phyloP scores from a whole-genome alignment of 2,888 invertebrate species.

The Andricus curvator region DNA sequence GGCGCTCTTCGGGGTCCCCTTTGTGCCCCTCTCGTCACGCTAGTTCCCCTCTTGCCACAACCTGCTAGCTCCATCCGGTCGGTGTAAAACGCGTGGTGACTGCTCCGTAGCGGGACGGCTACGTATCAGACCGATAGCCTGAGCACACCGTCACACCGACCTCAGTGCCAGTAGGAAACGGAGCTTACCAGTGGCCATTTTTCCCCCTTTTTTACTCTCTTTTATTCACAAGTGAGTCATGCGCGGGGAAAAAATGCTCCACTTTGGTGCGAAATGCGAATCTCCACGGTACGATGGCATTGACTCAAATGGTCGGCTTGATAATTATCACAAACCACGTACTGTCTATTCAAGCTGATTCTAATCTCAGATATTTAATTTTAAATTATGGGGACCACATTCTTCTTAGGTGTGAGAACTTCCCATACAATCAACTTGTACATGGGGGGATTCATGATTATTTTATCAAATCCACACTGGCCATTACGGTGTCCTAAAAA shows the following conservation, averaged over 20 bases:
- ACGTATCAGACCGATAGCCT: conserved; percentile 3
- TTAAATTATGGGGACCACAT: background rate
- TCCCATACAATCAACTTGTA: no score
- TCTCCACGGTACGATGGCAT: conserved; percentile 14
- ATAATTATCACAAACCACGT: background rate
- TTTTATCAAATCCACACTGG: no score
- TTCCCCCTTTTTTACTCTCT: background rate
- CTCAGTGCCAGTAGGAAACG: conserved; percentile 38
- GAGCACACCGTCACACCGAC: background rate
- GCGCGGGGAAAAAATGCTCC: conserved; percentile 18
- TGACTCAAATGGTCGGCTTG: conserved; percentile 5
- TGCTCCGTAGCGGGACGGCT: conserved; percentile 12
- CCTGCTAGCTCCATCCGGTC: conserved; percentile 40
- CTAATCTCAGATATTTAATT: background rate
- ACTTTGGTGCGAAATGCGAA: conserved; percentile 33
- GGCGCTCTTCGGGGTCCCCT: conserved; percentile 23
- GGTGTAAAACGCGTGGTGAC: conserved; percentile 22
- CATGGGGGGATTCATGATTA: no score
- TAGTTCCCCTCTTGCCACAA: background rate
- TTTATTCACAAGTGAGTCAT: conserved; percentile 36
- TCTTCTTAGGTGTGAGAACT: background rate
- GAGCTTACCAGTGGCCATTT: conserved; percentile 18
- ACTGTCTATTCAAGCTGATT: background rate
- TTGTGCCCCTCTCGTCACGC: conserved; percentile 28
- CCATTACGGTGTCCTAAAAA: no score